Base-by-base conservation (phyloP, 2,797 vertebrate species). In the Mormyrus hasselquistii region DNA sequence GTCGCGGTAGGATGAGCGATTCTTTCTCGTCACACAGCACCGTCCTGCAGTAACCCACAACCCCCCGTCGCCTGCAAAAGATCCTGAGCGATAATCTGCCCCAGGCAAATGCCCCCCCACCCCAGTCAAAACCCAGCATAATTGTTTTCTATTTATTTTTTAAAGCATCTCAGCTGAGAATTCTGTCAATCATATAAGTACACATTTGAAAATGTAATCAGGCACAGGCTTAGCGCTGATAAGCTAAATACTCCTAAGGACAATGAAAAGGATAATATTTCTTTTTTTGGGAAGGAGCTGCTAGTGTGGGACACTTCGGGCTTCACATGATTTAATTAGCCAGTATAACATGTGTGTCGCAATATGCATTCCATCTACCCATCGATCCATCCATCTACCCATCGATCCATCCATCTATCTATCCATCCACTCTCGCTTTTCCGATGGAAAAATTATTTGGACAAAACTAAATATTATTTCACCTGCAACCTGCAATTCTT, bases 21-120 rank as follows among this genome's bases (percentile, higher is more conserved):
- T 89, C 49, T 85, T 29, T 69, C 59, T 55, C 83, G 1, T 79
- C 87, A 88, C 85, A 90, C 85, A 49, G 57, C 79, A 49, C 76
- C 41, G 2, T 69, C 87, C 57, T 85, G 89, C 89, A 89, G 76
- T 88, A 83, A 83, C 9, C 87, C 44, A 87, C 73, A 73, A 83
- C 86, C 88, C 88, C 38, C n/a, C 34, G 22, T 69, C 10, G 10
- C 59, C 57, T 57, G 69, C 29, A 19, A 79, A 22, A 79, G 9
- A 14, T 7, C 53, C 8, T 8, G n/a, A 59, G 38, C 16, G 38
- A 62, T 41, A 87, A 62, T n/a, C 57, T 16, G 38, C 38, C 7
- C 55, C 86, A 44, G 49, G 34, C 2, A 82, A 89, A 57, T 34
- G 25, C 62, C 10, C 22, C n/a, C 14, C 41, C 22, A 76, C 52